Percentiles rank a stretch among this genome's conserved stretches.
phyloP scores from a whole-genome alignment of 1,140 invertebrate genomes.

The Sarcophaga peregrina region DNA sequence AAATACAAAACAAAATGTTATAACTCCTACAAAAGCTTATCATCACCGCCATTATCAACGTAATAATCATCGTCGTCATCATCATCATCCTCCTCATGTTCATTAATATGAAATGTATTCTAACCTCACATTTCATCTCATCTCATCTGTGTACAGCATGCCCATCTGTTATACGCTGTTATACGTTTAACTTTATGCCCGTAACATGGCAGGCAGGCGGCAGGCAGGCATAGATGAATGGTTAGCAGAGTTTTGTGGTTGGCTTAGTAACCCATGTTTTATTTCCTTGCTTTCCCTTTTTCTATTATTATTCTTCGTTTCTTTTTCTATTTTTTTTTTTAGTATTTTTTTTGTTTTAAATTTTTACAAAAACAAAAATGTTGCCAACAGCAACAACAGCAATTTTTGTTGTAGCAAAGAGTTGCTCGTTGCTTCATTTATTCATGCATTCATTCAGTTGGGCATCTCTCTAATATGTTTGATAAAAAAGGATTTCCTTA shows the following conservation, averaged over 20 bases:
- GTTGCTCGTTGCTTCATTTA: not conserved
- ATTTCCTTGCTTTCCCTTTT: not conserved
- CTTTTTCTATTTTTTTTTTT: not conserved
- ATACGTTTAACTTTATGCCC: not conserved
- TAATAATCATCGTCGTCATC: not conserved
- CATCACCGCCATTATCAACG: not conserved
- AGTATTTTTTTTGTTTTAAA: not conserved
- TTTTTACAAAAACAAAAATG: not conserved
- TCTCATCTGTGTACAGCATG: not conserved
- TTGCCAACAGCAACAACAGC: conserved; percentile 13
- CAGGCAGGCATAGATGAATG: not conserved
- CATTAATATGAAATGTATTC: not conserved
- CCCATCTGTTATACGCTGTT: not conserved
- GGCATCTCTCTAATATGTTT: not conserved
- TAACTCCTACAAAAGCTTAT: not conserved
- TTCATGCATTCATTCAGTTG: not conserved
- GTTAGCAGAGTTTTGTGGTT: not conserved
- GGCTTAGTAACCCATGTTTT: conserved; percentile 10
- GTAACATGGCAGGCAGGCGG: not conserved
- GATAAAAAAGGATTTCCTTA: not conserved
- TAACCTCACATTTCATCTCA: too few relatives aligned
- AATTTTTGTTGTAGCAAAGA: not conserved
- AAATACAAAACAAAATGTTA: too few relatives aligned
- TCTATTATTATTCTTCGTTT: not conserved
- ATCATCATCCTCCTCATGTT: too few relatives aligned